Base-by-base conservation (phyloP, 2,797 vertebrate genomes). In the Amazonetta brasiliensis region DNA sequence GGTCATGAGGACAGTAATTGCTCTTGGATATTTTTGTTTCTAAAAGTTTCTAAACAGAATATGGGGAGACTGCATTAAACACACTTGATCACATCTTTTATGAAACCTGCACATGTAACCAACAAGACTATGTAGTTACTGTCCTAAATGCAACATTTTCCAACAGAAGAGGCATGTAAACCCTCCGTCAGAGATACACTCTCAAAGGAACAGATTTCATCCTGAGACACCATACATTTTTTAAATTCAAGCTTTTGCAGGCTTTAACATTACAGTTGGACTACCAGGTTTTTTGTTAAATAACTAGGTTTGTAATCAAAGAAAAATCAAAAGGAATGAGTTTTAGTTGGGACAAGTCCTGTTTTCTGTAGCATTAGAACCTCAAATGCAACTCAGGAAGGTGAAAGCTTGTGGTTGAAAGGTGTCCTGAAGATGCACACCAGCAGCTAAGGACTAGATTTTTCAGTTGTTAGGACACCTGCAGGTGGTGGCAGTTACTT, bases 41-140 rank as follows among this genome's bases (percentile, higher is more conserved):
- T 44, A 44, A 63, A 5, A 37, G 4, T 4, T 81, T 35, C 54
- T 35, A 30, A 72, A 44, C 2, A 59, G n/a, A 85, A 59, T 2
- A 71, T 0, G 0, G 7, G 17, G 5, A 60, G 6, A 21, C 17
- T 4, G 2, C 12, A 11, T 55, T 13, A 37, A 11, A 14, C 2
- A 7, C 8, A 25, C 20, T 59, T 48, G 14, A 54, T 41, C 37
- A 55, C 17, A 35, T 6, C 7, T 37, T 21, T 46, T 43, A 33
- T 9, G 3, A 64, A 44, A 58, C 30, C 0, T 12, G 6, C 66
- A 54, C 4, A 31, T 26, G 71, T 62, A 37, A 4, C 43, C 50
- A 12, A 63, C 7, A 46, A 8, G 6, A 72, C 14, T 33, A 75
- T 10, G 28, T 39, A n/a, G 14, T 6, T 84, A 12, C n/a, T 55